Evolutionary conservation across 2,113 vertebrate species (phyloP), one percentile per base, ranked within the genome.

Genomic region (Sylvietta virens): DNA sequence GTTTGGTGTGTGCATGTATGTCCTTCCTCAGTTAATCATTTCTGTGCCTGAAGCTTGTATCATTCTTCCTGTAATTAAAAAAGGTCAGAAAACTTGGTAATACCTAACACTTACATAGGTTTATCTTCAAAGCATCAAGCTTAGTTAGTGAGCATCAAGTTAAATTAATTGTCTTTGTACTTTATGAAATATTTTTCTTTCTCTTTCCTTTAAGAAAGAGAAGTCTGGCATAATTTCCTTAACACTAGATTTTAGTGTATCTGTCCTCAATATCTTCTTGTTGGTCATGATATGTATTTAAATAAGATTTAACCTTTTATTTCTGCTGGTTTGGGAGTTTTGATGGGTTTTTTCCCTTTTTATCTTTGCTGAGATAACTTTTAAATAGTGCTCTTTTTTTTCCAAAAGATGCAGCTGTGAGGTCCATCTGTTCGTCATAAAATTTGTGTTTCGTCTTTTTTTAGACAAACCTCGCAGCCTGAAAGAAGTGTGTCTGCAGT

Each of bases 391-490:
- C 26, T 64, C 64, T 82, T 81, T 88, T 77, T 73, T 60, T 12
- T 11, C 53, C 69, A 80, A 47, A 94, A 90, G 83, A 93, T 94
- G 94, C 91, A 95, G 91, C 88, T 94, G 92, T 92, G 80, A 84
- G 42, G 86, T 93, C 96, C 92, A 96, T 95, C 95, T 95, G 86
- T 95, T 96, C 83, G 20, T 78, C 64, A 78, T 69, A 92, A 90
- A 90, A 93, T 56, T 78, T 80, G 22, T 81, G 47, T 44, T 94
- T 90, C 64, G 6, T 88, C 92, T 92, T 95, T 95, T 91, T 96
- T 90, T 86, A 88, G 92, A 74, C 64, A 81, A 54, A 51, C 88
- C 81, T 90, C 3, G n/a, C 58, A 78, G 86, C 71, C 90, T 66
- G 67, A 58, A 82, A 80, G 79, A 73, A 78, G 50, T 42, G 35